Percentiles rank a stretch among this genome's conserved stretches.
Conservation (phyloP, 2,797 vertebrate species). For the Cuculus canorus region DNA sequence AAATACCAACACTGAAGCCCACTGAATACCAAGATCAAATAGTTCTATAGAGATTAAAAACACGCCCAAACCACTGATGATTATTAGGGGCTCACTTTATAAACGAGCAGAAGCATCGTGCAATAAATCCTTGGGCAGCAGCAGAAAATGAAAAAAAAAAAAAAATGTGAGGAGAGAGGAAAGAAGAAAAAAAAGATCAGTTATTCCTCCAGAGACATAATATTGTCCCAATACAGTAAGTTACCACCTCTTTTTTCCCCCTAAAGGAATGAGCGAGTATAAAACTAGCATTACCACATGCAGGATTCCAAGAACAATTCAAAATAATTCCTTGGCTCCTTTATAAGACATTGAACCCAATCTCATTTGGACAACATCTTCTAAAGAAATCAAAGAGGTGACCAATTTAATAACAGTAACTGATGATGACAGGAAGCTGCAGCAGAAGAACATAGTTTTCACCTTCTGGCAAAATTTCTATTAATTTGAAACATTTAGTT, state of each 20-base stretch:
- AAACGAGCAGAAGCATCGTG: constrained; percentile 36
- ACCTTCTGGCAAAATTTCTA: not conserved
- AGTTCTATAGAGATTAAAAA: constrained; percentile 39
- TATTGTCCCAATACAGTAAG: not conserved
- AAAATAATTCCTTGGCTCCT: constrained; percentile 48
- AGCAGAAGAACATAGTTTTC: not conserved
- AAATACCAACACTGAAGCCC: constrained; percentile 22
- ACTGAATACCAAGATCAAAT: constrained; percentile 16
- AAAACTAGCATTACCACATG: constrained; percentile 47
- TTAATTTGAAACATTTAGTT: not conserved
- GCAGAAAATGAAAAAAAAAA: constrained; percentile 20
- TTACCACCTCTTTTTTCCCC: constrained; percentile 15
- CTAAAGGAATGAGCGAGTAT: not conserved
- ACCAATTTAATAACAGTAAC: constrained; percentile 23
- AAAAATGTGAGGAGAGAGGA: not conserved
- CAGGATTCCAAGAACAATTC: not conserved
- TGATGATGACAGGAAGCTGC: not conserved
- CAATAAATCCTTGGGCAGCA: constrained; percentile 56
- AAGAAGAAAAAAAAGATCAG: not conserved
- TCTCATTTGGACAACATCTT: constrained; percentile 42
- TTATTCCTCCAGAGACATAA: constrained; percentile 11
- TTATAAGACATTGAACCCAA: constrained; percentile 25
- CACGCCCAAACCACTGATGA: constrained; percentile 38
- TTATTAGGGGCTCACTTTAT: constrained; percentile 52
- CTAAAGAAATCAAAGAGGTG: constrained; percentile 42